A percentile compares a stretch with the other conserved stretches of the same genome.
Conservation (phyloP, 2,888 invertebrate genomes). For the Pyrrhosoma nymphula region DNA sequence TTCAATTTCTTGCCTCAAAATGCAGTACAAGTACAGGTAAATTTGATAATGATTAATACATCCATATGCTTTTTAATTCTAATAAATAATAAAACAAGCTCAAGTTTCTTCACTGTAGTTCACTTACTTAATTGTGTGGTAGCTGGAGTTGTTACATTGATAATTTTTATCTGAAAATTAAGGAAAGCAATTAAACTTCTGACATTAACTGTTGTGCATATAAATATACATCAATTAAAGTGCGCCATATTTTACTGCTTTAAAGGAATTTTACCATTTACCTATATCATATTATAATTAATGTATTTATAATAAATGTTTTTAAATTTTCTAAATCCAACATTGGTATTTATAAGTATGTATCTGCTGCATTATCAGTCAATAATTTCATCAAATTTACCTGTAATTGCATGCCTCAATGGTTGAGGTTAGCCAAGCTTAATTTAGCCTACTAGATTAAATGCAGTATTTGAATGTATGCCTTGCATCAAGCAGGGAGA, state of each 20-base stretch:
- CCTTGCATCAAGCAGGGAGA: slow-evolving; percentile 47
- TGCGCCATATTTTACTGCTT: too few relatives aligned
- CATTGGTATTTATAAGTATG: background rate
- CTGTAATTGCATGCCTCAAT: slow-evolving; percentile 64
- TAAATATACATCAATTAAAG: too few relatives aligned
- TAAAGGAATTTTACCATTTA: too few relatives aligned
- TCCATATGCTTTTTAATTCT: background rate
- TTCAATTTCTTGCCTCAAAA: slow-evolving; percentile 43
- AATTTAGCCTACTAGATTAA: slow-evolving; percentile 51
- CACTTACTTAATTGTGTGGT: too few relatives aligned
- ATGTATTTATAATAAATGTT: background rate
- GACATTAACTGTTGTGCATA: too few relatives aligned
- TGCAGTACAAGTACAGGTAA: slow-evolving; percentile 47
- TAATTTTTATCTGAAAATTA: too few relatives aligned
- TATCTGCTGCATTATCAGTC: background rate
- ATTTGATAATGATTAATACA: slow-evolving; percentile 5
- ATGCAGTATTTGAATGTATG: slow-evolving; percentile 25
- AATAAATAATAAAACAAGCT: background rate
- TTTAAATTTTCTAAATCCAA: background rate
- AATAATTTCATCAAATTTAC: slow-evolving; percentile 52
- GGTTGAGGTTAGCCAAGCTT: slow-evolving; percentile 66
- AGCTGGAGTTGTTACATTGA: too few relatives aligned
- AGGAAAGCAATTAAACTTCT: too few relatives aligned
- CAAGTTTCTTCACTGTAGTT: too few relatives aligned
- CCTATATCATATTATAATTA: background rate